Conservation (phyloP, 2,113 vertebrate species). For the Scomber colias region DNA sequence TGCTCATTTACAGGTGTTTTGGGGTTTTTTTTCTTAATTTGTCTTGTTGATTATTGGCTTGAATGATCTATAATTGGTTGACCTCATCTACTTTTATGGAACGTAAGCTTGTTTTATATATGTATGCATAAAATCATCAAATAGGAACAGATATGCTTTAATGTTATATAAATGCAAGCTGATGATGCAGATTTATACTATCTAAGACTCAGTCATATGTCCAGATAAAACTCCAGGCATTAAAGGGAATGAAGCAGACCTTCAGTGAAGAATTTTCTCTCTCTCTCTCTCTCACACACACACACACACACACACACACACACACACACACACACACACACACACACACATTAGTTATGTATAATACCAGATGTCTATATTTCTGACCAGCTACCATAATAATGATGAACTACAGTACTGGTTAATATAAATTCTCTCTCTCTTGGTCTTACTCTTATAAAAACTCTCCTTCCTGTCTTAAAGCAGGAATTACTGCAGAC, state of each 20-base stretch:
- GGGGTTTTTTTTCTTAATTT: no score
- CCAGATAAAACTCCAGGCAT: neutral
- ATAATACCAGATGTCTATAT: constrained; percentile 3
- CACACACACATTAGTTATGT: neutral
- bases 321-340: neutral
- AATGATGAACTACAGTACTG: neutral
- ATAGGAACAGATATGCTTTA: neutral
- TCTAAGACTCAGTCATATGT: neutral
- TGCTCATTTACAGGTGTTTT: no score
- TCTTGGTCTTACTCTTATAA: neutral
- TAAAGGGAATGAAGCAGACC: constrained; percentile 7
- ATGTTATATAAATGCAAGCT: neutral
- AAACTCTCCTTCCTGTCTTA: neutral
- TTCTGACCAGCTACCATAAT: constrained; percentile 9
- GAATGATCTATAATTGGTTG: neutral
- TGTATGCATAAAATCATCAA: neutral
- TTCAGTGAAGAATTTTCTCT: neutral
- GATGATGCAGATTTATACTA: constrained; percentile 9
- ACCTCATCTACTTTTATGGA: neutral
- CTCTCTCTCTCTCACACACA: no score
- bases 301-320: no score
- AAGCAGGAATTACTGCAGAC: neutral
- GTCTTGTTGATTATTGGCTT: neutral
- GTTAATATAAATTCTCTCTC: neutral
- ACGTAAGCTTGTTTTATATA: neutral